Evolutionary conservation across 2,888 invertebrate genomes (phyloP), one percentile per base, ranked within the genome.

Genomic region (Parascotia fuliginaria): DNA sequence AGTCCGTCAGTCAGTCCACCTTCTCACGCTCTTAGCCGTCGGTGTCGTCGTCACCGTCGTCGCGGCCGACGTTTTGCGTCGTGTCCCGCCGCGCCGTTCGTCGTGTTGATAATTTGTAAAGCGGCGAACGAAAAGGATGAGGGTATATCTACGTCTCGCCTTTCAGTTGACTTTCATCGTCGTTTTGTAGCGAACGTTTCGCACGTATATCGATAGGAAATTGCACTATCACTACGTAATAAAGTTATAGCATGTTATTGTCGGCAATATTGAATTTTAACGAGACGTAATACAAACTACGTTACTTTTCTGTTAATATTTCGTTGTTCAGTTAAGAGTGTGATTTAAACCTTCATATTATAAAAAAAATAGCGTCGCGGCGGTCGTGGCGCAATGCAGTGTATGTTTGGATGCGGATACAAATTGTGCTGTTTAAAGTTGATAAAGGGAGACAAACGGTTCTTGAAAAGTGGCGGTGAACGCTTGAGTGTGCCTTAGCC

Each of bases 111-210:
- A 84, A 89, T 85, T 88, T 87, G 85, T 85, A 83, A 83, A 85
- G 86, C 83, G 79, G 79, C 74, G 87, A 85, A 86, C 79, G 89
- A 91, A 86, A 90, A 88, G 91, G 91, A 90, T 87, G 85, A 87
- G 86, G 87, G 86, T 89, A 91, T 91, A 89, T 89, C 83, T 89
- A 86, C 85, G 87, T 90, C 91, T 91, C 91, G 90, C 89, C 90
- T 91, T 90, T 90, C 91, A 92, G 91, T 92, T 91, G 91, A 91
- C 91, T 92, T 92, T 91, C 90, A 90, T 89, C 91, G 87, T 86
- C 87, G 90, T 89, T 89, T 88, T 87, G 89, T 85, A 84, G 90
- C 84, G 90, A 91, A 91, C 91, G 91, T 89, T 91, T 91, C 87
- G 89, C 88, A 85, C 87, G 83, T 83, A 81, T 86, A 85, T 87